Evolutionary conservation across 2,113 vertebrate genomes (phyloP).

Genomic region (Semnornis frantzii): DNA sequence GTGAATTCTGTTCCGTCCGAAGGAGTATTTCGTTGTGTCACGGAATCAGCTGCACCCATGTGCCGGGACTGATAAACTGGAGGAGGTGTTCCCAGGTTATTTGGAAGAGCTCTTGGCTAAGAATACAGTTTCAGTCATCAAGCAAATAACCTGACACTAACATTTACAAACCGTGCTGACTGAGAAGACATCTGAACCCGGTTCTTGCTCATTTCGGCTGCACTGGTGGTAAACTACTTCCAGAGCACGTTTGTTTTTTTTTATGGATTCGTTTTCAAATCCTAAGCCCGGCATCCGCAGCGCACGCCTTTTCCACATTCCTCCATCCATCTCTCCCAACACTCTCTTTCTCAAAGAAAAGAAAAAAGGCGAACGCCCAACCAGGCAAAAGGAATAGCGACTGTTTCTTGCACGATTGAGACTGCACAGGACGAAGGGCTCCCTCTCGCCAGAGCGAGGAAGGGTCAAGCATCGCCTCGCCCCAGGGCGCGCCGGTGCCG

Average conservation of each 20-base stretch:
- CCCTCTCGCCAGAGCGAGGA: not conserved
- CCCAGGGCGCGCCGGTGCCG: not conserved
- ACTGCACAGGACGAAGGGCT: not conserved
- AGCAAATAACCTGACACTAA: not conserved
- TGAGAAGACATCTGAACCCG: not conserved
- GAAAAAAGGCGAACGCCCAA: not conserved
- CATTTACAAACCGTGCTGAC: not conserved
- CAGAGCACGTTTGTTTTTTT: not conserved
- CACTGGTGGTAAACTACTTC: not conserved
- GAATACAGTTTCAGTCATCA: not conserved
- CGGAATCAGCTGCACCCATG: not conserved
- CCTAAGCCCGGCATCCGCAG: not conserved
- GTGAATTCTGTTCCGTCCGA: not conserved
- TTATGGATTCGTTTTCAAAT: not conserved
- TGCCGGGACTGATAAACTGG: not conserved
- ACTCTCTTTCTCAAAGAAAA: too few species aligned
- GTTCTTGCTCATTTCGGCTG: not conserved
- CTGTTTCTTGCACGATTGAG: not conserved
- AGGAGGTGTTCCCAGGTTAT: not conserved
- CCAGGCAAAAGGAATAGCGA: not conserved
- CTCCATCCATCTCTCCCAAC: too few species aligned
- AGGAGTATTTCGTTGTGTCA: constrained; percentile 30
- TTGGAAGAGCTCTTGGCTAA: not conserved
- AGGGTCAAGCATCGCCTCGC: not conserved
- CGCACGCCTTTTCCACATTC: not conserved